These are phyloP conservation scores for Elaphurus davidianus DNA, from an alignment of 2,113 vertebrate species.

Conservation along the genomic window DNA sequence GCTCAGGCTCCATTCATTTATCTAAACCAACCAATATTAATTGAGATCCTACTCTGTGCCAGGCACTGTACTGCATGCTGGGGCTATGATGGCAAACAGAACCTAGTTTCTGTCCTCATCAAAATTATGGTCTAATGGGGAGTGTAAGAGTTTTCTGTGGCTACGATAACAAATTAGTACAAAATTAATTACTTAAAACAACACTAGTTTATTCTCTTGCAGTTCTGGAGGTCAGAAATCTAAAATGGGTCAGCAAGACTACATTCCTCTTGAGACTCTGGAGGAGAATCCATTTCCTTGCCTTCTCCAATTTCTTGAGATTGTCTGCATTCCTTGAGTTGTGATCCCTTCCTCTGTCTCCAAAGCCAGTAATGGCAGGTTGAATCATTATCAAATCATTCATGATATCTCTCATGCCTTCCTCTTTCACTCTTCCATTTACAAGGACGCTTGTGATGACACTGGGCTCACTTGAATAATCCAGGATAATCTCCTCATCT, in stretches of 20 bases:
- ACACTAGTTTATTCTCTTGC: neutral
- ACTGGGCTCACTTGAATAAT: neutral
- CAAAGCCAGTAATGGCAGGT: neutral
- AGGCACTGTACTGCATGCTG: neutral
- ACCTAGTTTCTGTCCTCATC: neutral
- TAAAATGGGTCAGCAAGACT: neutral
- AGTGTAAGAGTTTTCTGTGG: neutral
- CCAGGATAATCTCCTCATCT: neutral
- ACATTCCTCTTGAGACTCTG: neutral
- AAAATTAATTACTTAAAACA: conserved; percentile 7
- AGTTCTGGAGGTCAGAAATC: neutral
- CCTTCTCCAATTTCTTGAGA: neutral
- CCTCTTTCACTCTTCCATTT: neutral
- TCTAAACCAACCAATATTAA: neutral
- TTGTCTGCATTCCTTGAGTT: neutral
- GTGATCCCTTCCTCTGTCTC: neutral
- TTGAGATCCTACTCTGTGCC: neutral
- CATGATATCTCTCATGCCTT: neutral
- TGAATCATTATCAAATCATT: neutral
- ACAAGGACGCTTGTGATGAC: neutral
- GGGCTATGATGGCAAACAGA: neutral
- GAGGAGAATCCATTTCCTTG: neutral
- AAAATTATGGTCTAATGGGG: neutral
- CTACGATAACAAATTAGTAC: neutral
- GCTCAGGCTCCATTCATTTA: neutral